These are phyloP conservation scores for Petrocephalus sullivani DNA, from an alignment of 2,797 vertebrate genomes.

Conservation along the genomic window DNA sequence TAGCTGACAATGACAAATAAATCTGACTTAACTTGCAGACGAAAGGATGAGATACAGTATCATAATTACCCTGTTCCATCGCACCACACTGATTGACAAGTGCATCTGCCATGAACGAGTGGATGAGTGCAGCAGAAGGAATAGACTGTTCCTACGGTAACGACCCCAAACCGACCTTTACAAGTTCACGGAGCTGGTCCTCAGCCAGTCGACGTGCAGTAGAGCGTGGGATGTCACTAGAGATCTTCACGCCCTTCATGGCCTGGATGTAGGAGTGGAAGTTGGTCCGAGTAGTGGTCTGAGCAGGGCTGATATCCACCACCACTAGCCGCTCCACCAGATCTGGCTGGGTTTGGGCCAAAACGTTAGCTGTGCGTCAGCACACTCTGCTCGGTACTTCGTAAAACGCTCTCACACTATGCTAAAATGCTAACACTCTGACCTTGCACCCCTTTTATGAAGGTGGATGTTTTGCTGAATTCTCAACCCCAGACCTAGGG, in stretches of 20 bases:
- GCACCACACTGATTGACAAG: not conserved
- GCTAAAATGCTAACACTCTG: not conserved
- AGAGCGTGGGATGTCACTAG: constrained; percentile 70
- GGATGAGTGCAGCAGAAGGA: not conserved
- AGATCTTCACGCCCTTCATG: constrained; percentile 75
- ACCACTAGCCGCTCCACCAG: constrained; percentile 82
- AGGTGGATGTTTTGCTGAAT: not conserved
- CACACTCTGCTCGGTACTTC: not conserved
- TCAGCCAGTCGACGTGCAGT: constrained; percentile 78
- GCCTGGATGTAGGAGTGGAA: constrained; percentile 73
- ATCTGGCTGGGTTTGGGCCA: constrained; percentile 59
- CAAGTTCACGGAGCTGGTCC: constrained; percentile 65
- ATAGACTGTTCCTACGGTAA: not conserved
- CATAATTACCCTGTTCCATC: not conserved
- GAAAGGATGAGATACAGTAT: not conserved
- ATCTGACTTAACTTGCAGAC: not conserved
- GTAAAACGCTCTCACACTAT: not conserved
- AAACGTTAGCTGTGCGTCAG: not conserved
- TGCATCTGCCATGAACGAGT: not conserved
- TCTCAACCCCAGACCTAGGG: not conserved
- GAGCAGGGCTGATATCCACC: constrained; percentile 79
- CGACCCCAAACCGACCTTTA: constrained; percentile 64
- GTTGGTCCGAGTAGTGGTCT: constrained; percentile 48
- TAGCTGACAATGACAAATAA: not conserved
- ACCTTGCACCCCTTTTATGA: not conserved